Evolutionary conservation across 2,113 vertebrate genomes (phyloP), one percentile per base, ranked within the genome.

Genomic region (Erpornis zantholeuca): DNA sequence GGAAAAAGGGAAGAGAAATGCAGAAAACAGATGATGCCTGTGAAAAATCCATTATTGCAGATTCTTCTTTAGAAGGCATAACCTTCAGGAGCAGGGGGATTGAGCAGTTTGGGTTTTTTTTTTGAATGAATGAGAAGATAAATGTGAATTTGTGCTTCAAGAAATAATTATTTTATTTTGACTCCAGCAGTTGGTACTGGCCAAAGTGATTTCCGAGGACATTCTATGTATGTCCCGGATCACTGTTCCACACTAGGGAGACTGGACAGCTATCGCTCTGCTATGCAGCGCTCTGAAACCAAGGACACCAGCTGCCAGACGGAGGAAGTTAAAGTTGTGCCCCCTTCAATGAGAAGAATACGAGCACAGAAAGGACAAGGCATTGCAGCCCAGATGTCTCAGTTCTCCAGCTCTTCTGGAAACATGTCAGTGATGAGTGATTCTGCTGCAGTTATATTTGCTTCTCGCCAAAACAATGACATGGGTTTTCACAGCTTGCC

Each of bases 231-330:
- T 97, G 93, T 98, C 92, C 98, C 99, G 5, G 99, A 99, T 73
- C 98, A 98, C 95, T 99, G 97, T 97, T 98, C 98, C 45, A 99
- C 99, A 1, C 95, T 99, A 91, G 99, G 98, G 77, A 98, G 98
- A 94, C 97, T 98, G 3, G 98, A 98, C 40, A 98, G 98, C 90
- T 97, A 97, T 44, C 98, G 86, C 92, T 98, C 98, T 20, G 89
- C 96, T 0, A 91, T 97, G 57, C 98, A 97, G 54, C 98, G 97
- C 72, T 99, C 97, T 3, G 98, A 97, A 56, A 99, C 98, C 75
- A 98, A 98, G 96, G 99, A 99, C 95, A 98, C 98, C 28, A 98
- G 99, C 98, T 99, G 99, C 97, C 99, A 99, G 98, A 99, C 99
- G 0, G 99, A 99, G 87, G 98, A 99, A 18, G 95, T 98, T 47